Percentiles rank a stretch among this genome's conserved stretches.
These are phyloP conservation scores for Castor canadensis DNA, from an alignment of 2,113 vertebrate species.

Conservation along the genomic window DNA sequence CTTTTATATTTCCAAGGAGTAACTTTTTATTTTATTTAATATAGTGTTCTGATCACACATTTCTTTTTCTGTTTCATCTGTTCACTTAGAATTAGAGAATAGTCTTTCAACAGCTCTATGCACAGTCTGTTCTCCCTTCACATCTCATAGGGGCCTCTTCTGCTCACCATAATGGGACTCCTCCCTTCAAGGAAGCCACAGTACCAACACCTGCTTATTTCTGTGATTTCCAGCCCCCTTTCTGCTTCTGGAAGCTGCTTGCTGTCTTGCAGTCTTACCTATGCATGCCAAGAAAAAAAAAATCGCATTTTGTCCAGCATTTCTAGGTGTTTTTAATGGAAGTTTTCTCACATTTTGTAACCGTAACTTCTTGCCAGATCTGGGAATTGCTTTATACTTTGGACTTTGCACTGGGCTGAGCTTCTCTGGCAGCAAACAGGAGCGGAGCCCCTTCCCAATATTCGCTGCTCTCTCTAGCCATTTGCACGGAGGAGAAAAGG, in stretches of 20 bases:
- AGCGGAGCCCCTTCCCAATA: not conserved
- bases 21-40: not conserved
- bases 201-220: too few species aligned
- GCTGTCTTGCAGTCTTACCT: not conserved
- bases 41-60: not conserved
- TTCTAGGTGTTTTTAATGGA: not conserved
- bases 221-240: not conserved
- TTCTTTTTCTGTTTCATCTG: not conserved
- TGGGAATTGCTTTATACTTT: not conserved
- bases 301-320: not conserved
- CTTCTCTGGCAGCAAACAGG: not conserved
- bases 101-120: not conserved
- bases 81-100: not conserved
- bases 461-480: not conserved
- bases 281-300: not conserved
- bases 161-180: fast-evolving
- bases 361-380: not conserved
- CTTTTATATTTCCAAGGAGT: not conserved
- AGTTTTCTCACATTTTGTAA: not conserved
- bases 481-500: not conserved
- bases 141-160: not conserved
- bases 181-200: not conserved
- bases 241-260: not conserved
- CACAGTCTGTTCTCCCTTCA: not conserved
- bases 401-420: not conserved